Evolutionary conservation across 1,140 invertebrate species (phyloP).

Genomic region (Drosophila subpulchrella): DNA sequence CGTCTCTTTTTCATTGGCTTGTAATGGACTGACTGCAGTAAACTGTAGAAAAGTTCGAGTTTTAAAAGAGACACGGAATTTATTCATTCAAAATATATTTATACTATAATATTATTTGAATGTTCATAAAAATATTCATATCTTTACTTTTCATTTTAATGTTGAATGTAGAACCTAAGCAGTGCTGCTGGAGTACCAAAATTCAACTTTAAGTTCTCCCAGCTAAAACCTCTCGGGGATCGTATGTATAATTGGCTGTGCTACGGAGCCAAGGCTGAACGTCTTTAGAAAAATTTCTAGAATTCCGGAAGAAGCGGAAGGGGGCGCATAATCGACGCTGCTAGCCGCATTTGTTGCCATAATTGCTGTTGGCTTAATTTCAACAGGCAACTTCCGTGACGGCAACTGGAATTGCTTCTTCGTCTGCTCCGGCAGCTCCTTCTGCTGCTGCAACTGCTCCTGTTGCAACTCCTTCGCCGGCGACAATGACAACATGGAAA

Average conservation of each 20-base stretch:
- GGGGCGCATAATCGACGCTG: slow-evolving; percentile 66
- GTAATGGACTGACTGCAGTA: too few relatives aligned
- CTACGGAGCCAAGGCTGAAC: slow-evolving; percentile 18
- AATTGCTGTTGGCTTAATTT: slow-evolving; percentile 82
- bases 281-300: slow-evolving; percentile 60
- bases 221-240: slow-evolving; percentile 1
- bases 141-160: too few relatives aligned
- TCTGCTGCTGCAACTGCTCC: not conserved
- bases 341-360: slow-evolving; percentile 77
- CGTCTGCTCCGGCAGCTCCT: slow-evolving; percentile 13
- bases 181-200: not conserved
- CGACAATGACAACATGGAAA: slow-evolving; percentile 71
- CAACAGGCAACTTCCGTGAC: slow-evolving; percentile 76
- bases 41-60: too few relatives aligned
- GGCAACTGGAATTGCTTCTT: slow-evolving; percentile 67
- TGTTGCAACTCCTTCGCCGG: slow-evolving; percentile 37
- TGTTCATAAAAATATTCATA: too few relatives aligned
- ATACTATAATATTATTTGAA: too few relatives aligned
- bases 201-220: slow-evolving; percentile 13
- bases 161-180: not conserved
- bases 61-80: too few relatives aligned
- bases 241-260: slow-evolving; percentile 39
- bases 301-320: slow-evolving; percentile 38
- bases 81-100: too few relatives aligned
- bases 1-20: too few relatives aligned